Conservation (phyloP, 2,113 vertebrate genomes). For the Daphoenositta chrysoptera region DNA sequence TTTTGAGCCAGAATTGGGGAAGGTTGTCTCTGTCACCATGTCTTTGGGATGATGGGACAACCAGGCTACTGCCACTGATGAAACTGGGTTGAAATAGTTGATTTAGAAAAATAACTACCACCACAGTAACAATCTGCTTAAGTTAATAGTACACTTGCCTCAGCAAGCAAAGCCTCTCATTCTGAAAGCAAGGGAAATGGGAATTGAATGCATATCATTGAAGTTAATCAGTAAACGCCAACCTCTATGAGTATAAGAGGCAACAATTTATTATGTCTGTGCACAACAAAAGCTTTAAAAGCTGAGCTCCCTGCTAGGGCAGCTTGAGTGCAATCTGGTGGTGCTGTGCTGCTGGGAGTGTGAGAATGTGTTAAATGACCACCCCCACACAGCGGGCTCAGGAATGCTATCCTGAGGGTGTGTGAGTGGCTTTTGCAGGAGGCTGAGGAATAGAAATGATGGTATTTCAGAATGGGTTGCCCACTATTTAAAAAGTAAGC, state of each 20-base stretch:
- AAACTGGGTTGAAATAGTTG: neutral
- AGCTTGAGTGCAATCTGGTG: neutral
- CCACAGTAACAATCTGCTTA: neutral
- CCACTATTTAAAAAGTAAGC: neutral
- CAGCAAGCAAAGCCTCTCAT: neutral
- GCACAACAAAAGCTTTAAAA: neutral
- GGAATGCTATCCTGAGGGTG: neutral
- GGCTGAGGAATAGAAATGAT: neutral
- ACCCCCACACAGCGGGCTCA: neutral
- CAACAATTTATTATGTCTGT: constrained; percentile 3
- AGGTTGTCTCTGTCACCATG: neutral
- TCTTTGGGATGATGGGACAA: neutral
- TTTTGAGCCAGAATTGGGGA: neutral
- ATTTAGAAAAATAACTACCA: neutral
- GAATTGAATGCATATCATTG: neutral
- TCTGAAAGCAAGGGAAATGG: neutral
- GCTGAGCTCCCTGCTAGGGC: neutral
- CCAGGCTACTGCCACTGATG: neutral
- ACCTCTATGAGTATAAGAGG: neutral
- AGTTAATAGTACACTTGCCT: neutral
- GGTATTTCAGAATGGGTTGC: neutral
- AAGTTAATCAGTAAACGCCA: neutral
- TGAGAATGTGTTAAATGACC: neutral
- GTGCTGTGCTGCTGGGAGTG: neutral
- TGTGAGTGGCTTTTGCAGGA: neutral